Conservation (phyloP, 2,888 invertebrate species). For the Apamea monoglypha region DNA sequence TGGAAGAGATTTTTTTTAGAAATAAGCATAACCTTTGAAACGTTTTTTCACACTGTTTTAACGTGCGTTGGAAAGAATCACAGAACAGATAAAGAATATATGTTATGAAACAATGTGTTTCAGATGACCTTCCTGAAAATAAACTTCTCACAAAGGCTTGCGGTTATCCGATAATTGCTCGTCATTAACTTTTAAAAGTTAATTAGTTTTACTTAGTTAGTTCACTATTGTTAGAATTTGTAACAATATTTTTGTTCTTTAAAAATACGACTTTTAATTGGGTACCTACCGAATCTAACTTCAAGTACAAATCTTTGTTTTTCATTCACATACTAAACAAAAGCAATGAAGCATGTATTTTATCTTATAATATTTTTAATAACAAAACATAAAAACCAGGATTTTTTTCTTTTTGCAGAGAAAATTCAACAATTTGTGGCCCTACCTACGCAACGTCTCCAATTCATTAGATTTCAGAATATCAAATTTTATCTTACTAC, state of each 20-base stretch:
- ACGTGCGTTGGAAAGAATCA: not conserved
- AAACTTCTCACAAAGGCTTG: not conserved
- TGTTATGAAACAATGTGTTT: not conserved
- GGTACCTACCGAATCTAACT: not conserved
- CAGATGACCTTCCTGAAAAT: conserved; percentile 35
- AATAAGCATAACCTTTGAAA: too few relatives aligned
- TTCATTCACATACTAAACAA: not conserved
- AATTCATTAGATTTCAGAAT: not conserved
- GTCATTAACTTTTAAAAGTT: conserved; percentile 33
- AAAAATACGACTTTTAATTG: not conserved
- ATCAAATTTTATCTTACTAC: not conserved
- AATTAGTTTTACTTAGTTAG: conserved; percentile 26
- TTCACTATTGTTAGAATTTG: not conserved
- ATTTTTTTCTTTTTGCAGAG: too few relatives aligned
- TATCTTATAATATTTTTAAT: not conserved
- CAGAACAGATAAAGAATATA: too few relatives aligned
- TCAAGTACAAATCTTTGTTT: not conserved
- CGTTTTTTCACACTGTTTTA: not conserved
- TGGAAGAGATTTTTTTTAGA: too few relatives aligned
- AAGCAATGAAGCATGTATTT: not conserved
- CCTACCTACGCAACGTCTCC: not conserved
- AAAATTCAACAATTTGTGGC: not conserved
- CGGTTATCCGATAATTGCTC: conserved; percentile 1
- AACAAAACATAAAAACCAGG: not conserved
- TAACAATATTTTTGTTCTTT: not conserved